These are phyloP conservation scores for Pomatostomus ruficeps DNA, from an alignment of 2,113 vertebrate species.

Conservation along the genomic window DNA sequence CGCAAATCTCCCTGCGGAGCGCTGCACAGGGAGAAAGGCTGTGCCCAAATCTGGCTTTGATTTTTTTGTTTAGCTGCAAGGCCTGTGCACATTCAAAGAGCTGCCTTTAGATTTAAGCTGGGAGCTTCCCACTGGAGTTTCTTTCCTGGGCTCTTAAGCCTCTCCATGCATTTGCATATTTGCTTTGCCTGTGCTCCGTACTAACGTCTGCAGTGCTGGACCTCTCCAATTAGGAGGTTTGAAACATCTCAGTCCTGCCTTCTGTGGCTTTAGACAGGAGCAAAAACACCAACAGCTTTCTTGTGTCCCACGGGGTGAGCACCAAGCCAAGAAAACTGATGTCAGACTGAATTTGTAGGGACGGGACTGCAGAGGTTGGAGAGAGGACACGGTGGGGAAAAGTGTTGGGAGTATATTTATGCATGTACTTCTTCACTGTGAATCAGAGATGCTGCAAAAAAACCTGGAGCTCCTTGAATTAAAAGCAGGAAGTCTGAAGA, in stretches of 20 bases:
- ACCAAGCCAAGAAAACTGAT: background rate
- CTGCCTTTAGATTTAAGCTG: slow-evolving; percentile 33
- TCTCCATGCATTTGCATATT: background rate
- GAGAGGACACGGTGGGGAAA: background rate
- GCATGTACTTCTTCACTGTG: background rate
- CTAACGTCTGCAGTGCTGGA: background rate
- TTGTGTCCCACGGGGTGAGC: background rate
- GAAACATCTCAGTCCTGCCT: background rate
- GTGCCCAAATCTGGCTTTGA: slow-evolving; percentile 8
- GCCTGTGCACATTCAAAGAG: slow-evolving; percentile 11
- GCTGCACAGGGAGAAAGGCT: background rate
- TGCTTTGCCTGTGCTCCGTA: background rate
- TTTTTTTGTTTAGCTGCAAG: slow-evolving; percentile 13
- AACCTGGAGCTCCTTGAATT: background rate
- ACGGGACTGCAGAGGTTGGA: background rate
- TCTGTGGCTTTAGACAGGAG: background rate
- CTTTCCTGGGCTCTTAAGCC: slow-evolving; percentile 6
- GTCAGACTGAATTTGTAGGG: background rate
- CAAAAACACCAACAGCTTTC: background rate
- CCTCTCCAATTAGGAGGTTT: background rate
- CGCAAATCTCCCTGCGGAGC: background rate
- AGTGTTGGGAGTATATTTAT: background rate
- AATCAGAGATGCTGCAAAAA: background rate
- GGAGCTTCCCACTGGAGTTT: slow-evolving; percentile 32
- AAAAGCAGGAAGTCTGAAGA: background rate